Conservation (phyloP, 1,140 invertebrate genomes). For the Arctopsyche grandis region DNA sequence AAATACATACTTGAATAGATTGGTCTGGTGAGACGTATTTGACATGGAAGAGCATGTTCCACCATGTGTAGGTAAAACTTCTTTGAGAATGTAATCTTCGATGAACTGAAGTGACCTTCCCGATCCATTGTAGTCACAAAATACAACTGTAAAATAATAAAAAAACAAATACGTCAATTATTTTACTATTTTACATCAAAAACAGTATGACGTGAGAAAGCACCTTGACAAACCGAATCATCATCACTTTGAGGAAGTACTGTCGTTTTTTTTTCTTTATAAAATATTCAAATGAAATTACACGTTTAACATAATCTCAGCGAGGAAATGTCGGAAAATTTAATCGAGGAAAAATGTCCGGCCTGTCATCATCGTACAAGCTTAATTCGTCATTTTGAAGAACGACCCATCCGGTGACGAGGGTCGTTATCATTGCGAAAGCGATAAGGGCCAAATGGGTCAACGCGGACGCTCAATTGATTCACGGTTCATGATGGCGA, state of each 20-base stretch:
- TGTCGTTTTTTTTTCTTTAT: no score
- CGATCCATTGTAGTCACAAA: slow-evolving; percentile 86
- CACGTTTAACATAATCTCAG: no score
- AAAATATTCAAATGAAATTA: no score
- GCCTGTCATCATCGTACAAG: no score
- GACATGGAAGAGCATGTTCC: slow-evolving; percentile 88
- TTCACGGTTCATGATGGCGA: neutral
- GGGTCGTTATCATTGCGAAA: slow-evolving; percentile 2
- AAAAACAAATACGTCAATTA: neutral
- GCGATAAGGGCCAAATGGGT: neutral
- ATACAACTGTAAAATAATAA: slow-evolving; percentile 79
- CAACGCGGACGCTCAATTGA: slow-evolving; percentile 12
- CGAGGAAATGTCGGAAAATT: no score
- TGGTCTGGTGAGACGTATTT: slow-evolving; percentile 87
- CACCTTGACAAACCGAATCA: neutral
- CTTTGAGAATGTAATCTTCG: slow-evolving; percentile 84
- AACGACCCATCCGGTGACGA: slow-evolving; percentile 1
- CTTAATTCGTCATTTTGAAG: neutral
- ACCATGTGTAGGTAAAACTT: slow-evolving; percentile 87
- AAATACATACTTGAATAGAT: slow-evolving; percentile 82
- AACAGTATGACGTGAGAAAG: neutral
- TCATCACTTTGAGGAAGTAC: no score
- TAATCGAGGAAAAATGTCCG: no score
- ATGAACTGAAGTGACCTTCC: slow-evolving; percentile 86
- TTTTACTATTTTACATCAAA: neutral